Conservation (phyloP, 2,113 vertebrate species). For the Theristicus caerulescens region DNA sequence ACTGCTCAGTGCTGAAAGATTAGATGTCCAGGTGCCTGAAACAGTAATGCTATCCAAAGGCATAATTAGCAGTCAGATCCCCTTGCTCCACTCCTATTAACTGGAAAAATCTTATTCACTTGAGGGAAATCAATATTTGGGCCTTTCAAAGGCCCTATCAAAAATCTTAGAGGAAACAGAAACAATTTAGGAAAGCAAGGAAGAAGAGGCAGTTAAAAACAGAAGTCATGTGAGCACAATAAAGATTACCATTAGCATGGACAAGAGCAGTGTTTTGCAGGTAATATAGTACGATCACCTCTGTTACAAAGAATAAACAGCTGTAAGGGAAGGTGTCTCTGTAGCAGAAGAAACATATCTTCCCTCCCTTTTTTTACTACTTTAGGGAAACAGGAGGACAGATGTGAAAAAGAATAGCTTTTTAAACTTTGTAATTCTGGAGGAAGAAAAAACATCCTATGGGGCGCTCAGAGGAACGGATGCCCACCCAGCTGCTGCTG, state of each 20-base stretch:
- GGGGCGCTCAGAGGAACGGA: rapidly evolving
- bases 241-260: neutral
- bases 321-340: neutral
- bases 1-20: neutral
- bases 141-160: neutral
- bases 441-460: rapidly evolving
- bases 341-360: neutral
- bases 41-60: neutral
- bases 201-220: neutral
- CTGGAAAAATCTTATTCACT: neutral
- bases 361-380: neutral
- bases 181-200: neutral
- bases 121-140: neutral
- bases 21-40: neutral
- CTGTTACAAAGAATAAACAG: neutral
- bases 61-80: neutral
- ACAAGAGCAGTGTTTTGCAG: neutral
- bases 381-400: neutral
- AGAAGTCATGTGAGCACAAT: neutral
- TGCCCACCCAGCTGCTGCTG: neutral
- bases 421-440: neutral
- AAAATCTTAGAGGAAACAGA: neutral
- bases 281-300: neutral
- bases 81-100: neutral
- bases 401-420: neutral